These are phyloP conservation scores for Melanotaenia parkinsoni DNA, from an alignment of 2,797 vertebrate species.

Conservation along the genomic window DNA sequence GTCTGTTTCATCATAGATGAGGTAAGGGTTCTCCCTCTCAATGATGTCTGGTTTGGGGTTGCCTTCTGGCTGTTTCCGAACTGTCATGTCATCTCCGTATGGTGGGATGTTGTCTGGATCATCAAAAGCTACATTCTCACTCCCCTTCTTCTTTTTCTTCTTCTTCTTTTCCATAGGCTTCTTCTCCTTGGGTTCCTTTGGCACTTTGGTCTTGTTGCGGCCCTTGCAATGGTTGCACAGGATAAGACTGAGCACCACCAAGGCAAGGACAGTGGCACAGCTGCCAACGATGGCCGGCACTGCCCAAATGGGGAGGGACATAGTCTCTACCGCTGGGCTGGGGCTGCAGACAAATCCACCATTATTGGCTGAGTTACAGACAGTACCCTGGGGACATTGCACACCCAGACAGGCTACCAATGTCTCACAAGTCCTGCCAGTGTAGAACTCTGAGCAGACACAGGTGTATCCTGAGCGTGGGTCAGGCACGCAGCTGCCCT, in stretches of 20 bases:
- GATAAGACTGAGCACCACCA: conserved; percentile 94
- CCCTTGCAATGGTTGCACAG: conserved; percentile 94
- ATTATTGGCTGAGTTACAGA: conserved; percentile 81
- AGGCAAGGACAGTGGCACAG: conserved; percentile 90
- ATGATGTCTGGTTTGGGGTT: conserved; percentile 99
- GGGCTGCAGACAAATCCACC: conserved; percentile 88
- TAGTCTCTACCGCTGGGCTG: conserved; percentile 69
- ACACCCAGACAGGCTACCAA: conserved; percentile 91
- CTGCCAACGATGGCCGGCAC: conserved; percentile 96
- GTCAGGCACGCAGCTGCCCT: conserved; percentile 91
- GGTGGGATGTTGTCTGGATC: conserved; percentile 96
- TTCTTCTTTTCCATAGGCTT: conserved; percentile 96
- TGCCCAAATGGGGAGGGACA: conserved; percentile 94
- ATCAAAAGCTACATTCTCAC: conserved; percentile 95
- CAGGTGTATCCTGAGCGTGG: conserved; percentile 86
- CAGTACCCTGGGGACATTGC: conserved; percentile 85
- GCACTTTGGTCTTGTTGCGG: conserved; percentile 85
- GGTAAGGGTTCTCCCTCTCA: conserved; percentile 95
- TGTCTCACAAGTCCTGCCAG: conserved; percentile 87
- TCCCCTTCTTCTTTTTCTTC: conserved; percentile 97
- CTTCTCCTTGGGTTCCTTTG: conserved; percentile 89
- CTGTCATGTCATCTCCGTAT: conserved; percentile 94
- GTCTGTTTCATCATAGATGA: conserved; percentile 97
- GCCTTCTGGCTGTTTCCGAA: conserved; percentile 96
- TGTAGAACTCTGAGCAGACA: conserved; percentile 89